These are phyloP conservation scores for Sepioteuthis lessoniana DNA, from an alignment of 2,888 invertebrate genomes.

Conservation along the genomic window DNA sequence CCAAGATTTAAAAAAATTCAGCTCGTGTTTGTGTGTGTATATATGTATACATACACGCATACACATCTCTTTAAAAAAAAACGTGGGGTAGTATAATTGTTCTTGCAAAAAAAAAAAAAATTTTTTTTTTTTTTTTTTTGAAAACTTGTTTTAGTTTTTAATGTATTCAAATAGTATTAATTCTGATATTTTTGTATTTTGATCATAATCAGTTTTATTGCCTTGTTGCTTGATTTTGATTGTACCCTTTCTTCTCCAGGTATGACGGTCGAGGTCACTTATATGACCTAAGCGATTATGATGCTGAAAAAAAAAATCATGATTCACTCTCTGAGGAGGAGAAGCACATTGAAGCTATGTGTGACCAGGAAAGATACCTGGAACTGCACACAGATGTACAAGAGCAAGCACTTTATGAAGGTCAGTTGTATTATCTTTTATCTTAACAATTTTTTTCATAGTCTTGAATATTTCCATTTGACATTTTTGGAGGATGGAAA, in stretches of 20 bases:
- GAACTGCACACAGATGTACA: conserved; percentile 88
- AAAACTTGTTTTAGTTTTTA: not conserved
- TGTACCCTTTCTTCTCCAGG: conserved; percentile 77
- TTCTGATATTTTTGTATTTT: not conserved
- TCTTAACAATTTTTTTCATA: too few species aligned
- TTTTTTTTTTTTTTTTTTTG: not conserved
- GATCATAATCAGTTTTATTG: not conserved
- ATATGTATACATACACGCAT: too few species aligned
- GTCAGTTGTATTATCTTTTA: too few species aligned
- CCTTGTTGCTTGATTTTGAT: not conserved
- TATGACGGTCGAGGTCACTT: conserved; percentile 96
- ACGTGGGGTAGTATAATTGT: too few species aligned
- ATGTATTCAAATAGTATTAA: not conserved
- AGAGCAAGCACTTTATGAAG: conserved; percentile 92
- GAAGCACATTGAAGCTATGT: conserved; percentile 88
- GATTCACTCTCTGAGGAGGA: conserved; percentile 82
- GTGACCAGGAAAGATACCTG: conserved; percentile 95
- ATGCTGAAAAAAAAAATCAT: conserved; percentile 82
- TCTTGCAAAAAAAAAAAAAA: too few species aligned
- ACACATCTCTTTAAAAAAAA: not conserved
- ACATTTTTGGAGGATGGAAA: too few species aligned
- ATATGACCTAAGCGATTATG: conserved; percentile 86
- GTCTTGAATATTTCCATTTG: too few species aligned
- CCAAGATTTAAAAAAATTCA: too few species aligned
- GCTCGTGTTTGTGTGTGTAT: too few species aligned